Percentiles rank a stretch among this genome's conserved stretches.
Evolutionary conservation across 2,797 vertebrate species (phyloP).

Genomic region (Gambusia yucatana): DNA sequence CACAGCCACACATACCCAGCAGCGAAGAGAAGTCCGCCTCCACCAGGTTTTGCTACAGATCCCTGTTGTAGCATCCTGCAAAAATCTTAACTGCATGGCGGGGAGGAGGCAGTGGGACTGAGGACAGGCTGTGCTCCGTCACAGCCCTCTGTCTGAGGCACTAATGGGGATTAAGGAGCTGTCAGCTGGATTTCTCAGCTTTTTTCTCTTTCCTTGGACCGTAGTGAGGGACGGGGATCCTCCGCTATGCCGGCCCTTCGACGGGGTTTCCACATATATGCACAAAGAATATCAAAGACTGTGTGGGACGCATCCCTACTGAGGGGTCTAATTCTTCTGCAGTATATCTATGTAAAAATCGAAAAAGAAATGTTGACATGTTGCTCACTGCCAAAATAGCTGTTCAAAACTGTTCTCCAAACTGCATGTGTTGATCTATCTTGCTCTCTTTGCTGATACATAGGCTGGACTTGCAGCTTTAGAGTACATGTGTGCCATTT

Average conservation of each 20-base stretch:
- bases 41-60: constrained; percentile 36
- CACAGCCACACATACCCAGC: constrained; percentile 68
- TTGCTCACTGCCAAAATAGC: constrained; percentile 81
- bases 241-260: constrained; percentile 40
- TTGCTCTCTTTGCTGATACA: constrained; percentile 69
- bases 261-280: constrained; percentile 42
- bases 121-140: constrained; percentile 54
- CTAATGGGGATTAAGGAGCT: constrained; percentile 71
- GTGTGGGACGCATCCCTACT: constrained; percentile 19
- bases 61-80: constrained; percentile 38
- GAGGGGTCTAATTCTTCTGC: constrained; percentile 45
- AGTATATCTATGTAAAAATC: constrained; percentile 63
- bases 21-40: constrained; percentile 30
- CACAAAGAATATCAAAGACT: constrained; percentile 48
- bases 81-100: constrained; percentile 42
- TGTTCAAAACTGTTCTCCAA: constrained; percentile 67
- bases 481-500: constrained; percentile 66
- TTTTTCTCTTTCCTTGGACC: constrained; percentile 56
- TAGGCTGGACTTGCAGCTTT: constrained; percentile 70
- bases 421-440: constrained; percentile 79
- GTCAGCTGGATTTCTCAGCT: constrained; percentile 59
- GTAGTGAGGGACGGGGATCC: constrained; percentile 39
- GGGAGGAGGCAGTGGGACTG: constrained; percentile 49
- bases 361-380: constrained; percentile 56
- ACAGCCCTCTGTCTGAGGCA: constrained; percentile 51